A percentile compares a stretch with the other conserved stretches of the same genome.
Evolutionary conservation across 2,113 vertebrate species (phyloP).

Genomic region (Tympanuchus pallidicinctus): DNA sequence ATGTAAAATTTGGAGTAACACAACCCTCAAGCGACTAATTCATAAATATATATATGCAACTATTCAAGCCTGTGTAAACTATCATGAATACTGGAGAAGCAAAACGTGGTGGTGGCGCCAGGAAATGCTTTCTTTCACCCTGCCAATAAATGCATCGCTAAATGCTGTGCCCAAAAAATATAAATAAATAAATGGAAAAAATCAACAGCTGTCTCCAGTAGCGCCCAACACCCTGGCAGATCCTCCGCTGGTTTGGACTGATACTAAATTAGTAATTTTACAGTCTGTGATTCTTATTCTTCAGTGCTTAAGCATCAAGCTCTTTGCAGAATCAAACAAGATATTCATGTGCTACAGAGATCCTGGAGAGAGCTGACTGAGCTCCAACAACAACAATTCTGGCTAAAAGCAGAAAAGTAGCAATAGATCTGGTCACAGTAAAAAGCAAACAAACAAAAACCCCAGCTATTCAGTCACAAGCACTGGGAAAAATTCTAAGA

Average conservation of each 20-base stretch:
- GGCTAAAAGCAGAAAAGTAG: not conserved
- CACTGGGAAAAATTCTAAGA: rapidly evolving
- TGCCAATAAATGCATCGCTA: not conserved
- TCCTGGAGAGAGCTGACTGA: not conserved
- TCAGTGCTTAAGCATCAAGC: not conserved
- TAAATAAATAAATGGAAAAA: not conserved
- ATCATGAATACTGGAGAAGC: not conserved
- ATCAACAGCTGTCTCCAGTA: not conserved
- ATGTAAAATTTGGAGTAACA: not conserved
- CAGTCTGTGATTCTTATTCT: not conserved
- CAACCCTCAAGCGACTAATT: not conserved
- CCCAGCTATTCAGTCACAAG: not conserved
- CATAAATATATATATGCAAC: not conserved
- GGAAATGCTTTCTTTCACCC: not conserved
- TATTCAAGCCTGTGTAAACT: not conserved
- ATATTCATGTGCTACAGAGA: not conserved
- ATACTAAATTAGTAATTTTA: not conserved
- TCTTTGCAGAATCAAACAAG: not conserved
- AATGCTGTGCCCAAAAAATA: not conserved
- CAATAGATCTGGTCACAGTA: not conserved
- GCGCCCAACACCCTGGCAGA: not conserved
- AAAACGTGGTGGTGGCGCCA: not conserved
- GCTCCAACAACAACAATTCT: not conserved
- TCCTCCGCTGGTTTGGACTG: not conserved
- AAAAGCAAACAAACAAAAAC: not conserved